These are phyloP conservation scores for Nautilus pompilius DNA, from an alignment of 1,140 invertebrate genomes.

Conservation along the genomic window DNA sequence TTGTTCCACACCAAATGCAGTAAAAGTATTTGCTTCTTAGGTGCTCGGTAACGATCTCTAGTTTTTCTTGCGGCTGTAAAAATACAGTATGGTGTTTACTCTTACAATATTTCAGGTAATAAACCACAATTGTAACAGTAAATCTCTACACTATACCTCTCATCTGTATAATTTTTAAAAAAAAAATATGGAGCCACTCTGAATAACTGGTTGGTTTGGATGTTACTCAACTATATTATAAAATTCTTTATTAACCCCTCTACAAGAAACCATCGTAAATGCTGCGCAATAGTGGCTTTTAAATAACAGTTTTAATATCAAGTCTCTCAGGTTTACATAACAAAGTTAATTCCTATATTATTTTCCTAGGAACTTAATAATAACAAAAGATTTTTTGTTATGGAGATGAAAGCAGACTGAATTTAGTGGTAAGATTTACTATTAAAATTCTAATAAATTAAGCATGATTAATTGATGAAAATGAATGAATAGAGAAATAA, in stretches of 20 bases:
- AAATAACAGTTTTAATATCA: too few relatives aligned
- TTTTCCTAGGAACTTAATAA: too few relatives aligned
- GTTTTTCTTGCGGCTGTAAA: slow-evolving; percentile 59
- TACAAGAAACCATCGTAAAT: too few relatives aligned
- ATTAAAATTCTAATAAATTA: too few relatives aligned
- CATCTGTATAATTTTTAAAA: not conserved
- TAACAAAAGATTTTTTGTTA: too few relatives aligned
- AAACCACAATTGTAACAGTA: not conserved
- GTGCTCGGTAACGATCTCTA: slow-evolving; percentile 67
- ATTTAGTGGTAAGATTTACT: too few relatives aligned
- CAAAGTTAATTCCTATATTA: too few relatives aligned
- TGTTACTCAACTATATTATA: not conserved
- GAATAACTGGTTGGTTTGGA: not conserved
- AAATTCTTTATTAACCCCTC: slow-evolving; percentile 1
- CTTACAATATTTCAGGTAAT: not conserved
- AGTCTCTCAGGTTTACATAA: too few relatives aligned
- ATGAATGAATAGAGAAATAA: too few relatives aligned
- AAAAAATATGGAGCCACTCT: not conserved
- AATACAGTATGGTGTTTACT: slow-evolving; percentile 11
- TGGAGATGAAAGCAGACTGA: too few relatives aligned
- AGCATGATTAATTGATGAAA: too few relatives aligned
- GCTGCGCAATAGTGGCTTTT: too few relatives aligned
- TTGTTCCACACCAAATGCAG: slow-evolving; percentile 75
- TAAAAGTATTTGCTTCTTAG: slow-evolving; percentile 69
- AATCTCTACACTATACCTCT: not conserved